Base-by-base conservation (phyloP, 2,888 invertebrate species). In the Ptychoptera albimana region DNA sequence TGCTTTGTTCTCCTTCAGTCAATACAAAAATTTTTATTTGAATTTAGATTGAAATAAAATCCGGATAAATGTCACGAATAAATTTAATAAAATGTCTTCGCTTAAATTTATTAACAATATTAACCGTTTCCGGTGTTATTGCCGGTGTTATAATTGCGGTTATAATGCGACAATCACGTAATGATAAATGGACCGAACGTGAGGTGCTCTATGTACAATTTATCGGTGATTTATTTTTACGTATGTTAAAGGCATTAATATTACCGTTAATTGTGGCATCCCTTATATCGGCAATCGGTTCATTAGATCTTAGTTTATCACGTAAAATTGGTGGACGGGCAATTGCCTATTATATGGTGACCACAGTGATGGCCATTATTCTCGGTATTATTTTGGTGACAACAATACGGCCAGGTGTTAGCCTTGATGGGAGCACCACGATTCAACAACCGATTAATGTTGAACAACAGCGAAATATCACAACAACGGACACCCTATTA, bases 231-330 rank as follows among this genome's bases (percentile, higher is more conserved):
- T 61, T 84, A 40, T 79, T 83, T 54, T 70, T 84, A 50, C 67
- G 78, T 49, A 81, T 82, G 77, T 67, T 84, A 44, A 81, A 82
- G 60, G 73, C 75, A 47, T 67, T 84, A 46, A 82, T 84, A 53
- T 63, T 84, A 41, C 84, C 84, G 2, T 69, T 84, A 48, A 77
- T 83, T 48, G 66, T 77, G n/a, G 69, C 75, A 2, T 76, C 75
- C 11, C 68, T 82, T 48, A 70, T 82, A 39, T 73, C 79, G 4
- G 81, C 82, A 13, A 73, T 82, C 49, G 79, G 80, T 11, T 73
- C 73, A 39, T 65, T 82, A 52, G 81, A 82, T 60, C 68, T 79
- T 16, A 70, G 69, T 36, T 63, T 82, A 32, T 79, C 79, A 12
- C 77, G 78, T 49, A 67, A 59, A 53, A 79, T 83, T 55, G 82